Evolutionary conservation across 2,888 invertebrate genomes (phyloP).

Genomic region (Suillia variegata): DNA sequence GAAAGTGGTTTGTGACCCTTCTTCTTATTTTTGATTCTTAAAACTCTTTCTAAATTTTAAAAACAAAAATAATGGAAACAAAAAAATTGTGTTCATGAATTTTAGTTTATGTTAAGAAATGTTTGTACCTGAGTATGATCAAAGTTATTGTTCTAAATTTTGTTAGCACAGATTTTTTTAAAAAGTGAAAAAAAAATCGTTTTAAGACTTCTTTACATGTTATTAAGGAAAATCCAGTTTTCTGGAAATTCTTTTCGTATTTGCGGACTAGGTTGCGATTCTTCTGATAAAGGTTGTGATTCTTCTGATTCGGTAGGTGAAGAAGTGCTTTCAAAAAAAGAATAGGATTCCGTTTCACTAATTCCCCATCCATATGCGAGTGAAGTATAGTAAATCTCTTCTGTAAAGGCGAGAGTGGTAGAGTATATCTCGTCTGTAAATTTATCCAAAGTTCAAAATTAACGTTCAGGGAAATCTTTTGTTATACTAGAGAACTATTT

Average conservation of each 20-base stretch:
- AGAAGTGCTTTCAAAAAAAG: neutral
- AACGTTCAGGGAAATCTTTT: too few relatives aligned
- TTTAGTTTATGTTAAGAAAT: neutral
- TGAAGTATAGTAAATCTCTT: too few relatives aligned
- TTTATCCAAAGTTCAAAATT: too few relatives aligned
- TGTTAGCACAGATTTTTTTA: too few relatives aligned
- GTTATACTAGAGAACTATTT: too few relatives aligned
- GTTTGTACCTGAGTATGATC: too few relatives aligned
- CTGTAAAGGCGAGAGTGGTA: too few relatives aligned
- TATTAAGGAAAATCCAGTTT: constrained; percentile 68
- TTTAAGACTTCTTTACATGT: neutral
- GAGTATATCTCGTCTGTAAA: too few relatives aligned
- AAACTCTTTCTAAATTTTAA: neutral
- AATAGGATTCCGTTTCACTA: too few relatives aligned
- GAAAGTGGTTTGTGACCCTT: constrained; percentile 13
- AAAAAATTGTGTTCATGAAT: neutral
- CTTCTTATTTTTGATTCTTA: neutral
- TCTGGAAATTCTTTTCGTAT: constrained; percentile 70
- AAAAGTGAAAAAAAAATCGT: neutral
- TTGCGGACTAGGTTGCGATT: constrained; percentile 7
- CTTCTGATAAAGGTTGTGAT: neutral
- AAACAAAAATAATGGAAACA: neutral
- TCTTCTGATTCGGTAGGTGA: neutral
- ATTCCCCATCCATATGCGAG: too few relatives aligned
- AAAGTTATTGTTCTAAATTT: too few relatives aligned